These are phyloP conservation scores for Parazoanthus darwini DNA, from an alignment of 92 coral and sea anemone species.

Conservation along the genomic window DNA sequence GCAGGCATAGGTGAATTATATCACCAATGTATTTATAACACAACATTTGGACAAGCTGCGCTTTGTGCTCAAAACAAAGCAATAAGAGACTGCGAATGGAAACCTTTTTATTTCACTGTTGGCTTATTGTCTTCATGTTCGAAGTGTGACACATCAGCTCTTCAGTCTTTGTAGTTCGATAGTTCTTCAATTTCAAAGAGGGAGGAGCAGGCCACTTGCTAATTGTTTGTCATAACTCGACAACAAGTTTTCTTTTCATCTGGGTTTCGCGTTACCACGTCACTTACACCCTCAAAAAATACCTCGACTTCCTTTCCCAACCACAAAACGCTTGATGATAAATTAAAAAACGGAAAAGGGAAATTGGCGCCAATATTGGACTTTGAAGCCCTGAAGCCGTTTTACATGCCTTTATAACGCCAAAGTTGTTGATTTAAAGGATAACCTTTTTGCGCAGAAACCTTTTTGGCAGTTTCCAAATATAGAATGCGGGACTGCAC, in stretches of 20 bases:
- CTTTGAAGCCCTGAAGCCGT: neutral
- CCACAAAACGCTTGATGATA: conserved; percentile 4
- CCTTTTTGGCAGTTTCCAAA: neutral
- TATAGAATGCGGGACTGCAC: neutral
- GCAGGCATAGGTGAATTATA: neutral
- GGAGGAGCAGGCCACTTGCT: neutral
- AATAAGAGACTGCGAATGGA: neutral
- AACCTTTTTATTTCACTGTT: neutral
- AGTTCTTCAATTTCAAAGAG: neutral
- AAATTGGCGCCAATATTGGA: conserved; percentile 3
- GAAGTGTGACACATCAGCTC: neutral
- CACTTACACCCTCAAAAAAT: neutral
- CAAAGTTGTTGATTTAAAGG: neutral
- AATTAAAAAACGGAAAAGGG: conserved; percentile 16
- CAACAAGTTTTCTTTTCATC: neutral
- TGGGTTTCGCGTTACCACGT: conserved; percentile 9
- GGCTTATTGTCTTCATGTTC: neutral
- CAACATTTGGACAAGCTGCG: neutral
- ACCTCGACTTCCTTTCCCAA: conserved; percentile 6
- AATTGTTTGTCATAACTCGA: neutral
- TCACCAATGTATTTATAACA: neutral
- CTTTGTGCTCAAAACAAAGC: conserved; percentile 25
- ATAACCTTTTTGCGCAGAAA: neutral
- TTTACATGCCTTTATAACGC: neutral
- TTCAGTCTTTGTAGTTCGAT: neutral